Evolutionary conservation across 2,113 vertebrate genomes (phyloP).

Genomic region (Peromyscus maniculatus): DNA sequence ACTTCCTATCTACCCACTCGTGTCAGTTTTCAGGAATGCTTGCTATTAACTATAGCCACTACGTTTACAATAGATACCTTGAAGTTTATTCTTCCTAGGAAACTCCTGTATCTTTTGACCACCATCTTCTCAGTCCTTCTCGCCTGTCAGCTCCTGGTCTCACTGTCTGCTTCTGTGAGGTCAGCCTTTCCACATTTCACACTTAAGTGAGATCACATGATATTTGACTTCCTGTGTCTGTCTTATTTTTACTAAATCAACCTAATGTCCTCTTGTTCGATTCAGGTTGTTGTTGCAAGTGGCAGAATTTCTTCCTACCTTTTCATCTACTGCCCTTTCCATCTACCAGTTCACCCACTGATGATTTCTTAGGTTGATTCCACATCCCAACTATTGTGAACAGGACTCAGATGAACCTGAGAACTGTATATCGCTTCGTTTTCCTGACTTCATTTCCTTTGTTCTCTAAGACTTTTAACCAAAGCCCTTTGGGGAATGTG

Average conservation of each 20-base stretch:
- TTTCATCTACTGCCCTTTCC: not conserved
- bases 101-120: not conserved
- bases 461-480: not conserved
- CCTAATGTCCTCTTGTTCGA: not conserved
- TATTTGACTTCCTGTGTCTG: not conserved
- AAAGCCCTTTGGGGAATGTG: not conserved
- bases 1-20: not conserved
- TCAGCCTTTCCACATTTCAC: not conserved
- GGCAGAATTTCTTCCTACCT: not conserved
- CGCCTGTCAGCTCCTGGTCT: not conserved
- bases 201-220: not conserved
- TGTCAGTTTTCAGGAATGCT: not conserved
- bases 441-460: conserved; percentile 5
- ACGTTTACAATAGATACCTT: not conserved
- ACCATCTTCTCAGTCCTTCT: not conserved
- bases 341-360: not conserved
- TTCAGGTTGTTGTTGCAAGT: not conserved
- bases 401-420: not conserved
- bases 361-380: not conserved
- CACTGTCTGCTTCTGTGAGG: not conserved
- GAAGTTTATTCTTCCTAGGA: not conserved
- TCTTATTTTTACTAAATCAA: not conserved
- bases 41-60: not conserved
- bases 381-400: not conserved
- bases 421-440: not conserved